These are phyloP conservation scores for Ptychobarbus kaznakovi DNA, from an alignment of 2,797 vertebrate species.

Conservation along the genomic window DNA sequence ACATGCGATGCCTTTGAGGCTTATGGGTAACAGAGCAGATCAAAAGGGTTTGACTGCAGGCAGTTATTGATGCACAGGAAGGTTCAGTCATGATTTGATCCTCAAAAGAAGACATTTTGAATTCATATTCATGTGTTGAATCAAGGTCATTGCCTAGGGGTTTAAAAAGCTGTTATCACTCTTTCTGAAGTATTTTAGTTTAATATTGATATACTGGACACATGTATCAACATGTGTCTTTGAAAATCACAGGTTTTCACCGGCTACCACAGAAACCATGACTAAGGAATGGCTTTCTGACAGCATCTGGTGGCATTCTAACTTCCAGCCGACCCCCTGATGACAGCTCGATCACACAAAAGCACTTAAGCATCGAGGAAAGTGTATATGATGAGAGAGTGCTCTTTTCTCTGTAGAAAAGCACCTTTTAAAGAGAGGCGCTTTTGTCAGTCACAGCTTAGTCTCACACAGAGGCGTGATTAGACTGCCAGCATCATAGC, in stretches of 20 bases:
- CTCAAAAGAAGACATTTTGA: not conserved
- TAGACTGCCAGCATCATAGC: not conserved
- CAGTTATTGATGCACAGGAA: not conserved
- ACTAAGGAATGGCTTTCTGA: conserved; percentile 9
- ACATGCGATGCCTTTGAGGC: conserved; percentile 2
- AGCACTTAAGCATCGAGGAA: conserved; percentile 34
- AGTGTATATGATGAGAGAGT: conserved; percentile 20
- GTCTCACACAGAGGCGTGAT: not conserved
- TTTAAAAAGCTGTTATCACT: not conserved
- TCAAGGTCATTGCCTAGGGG: not conserved
- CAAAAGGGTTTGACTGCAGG: conserved; percentile 14
- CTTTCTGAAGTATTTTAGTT: not conserved
- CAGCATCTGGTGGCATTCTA: conserved; percentile 10
- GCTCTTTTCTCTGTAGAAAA: conserved; percentile 9
- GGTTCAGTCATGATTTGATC: not conserved
- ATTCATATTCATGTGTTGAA: not conserved
- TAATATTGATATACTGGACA: not conserved
- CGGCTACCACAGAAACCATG: not conserved
- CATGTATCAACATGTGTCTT: not conserved
- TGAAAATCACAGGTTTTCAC: conserved; percentile 9
- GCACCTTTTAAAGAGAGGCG: not conserved
- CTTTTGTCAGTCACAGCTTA: not conserved
- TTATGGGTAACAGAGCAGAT: not conserved
- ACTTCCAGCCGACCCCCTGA: not conserved
- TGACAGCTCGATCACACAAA: conserved; percentile 34